A percentile compares a stretch with the other conserved stretches of the same genome.
These are phyloP conservation scores for Baryphthengus martii DNA, from an alignment of 2,113 vertebrate species.

Conservation along the genomic window DNA sequence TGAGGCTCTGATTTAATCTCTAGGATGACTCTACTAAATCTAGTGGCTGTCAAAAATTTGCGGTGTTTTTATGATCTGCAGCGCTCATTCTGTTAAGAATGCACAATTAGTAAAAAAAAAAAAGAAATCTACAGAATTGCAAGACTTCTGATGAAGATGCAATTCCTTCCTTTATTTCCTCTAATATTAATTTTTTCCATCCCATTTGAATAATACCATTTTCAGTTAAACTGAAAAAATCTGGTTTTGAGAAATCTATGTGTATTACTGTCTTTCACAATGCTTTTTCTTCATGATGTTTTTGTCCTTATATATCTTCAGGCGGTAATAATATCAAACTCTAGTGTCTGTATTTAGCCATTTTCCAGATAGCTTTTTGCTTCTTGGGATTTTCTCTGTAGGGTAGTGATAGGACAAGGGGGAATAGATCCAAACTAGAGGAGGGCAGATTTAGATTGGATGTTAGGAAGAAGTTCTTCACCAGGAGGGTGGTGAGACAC, in stretches of 20 bases:
- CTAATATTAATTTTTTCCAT: not conserved
- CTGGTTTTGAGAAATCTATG: not conserved
- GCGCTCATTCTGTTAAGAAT: not conserved
- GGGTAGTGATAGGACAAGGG: no score
- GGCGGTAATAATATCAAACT: not conserved
- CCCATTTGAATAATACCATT: not conserved
- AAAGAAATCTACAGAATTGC: not conserved
- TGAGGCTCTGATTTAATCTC: not conserved
- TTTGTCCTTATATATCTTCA: not conserved
- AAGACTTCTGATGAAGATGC: not conserved
- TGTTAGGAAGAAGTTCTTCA: no score
- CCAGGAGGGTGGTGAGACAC: no score
- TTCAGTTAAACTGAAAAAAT: not conserved
- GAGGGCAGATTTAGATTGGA: no score
- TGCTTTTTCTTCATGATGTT: not conserved
- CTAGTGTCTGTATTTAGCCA: not conserved
- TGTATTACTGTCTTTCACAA: not conserved
- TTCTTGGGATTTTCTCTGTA: not conserved
- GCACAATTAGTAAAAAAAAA: not conserved
- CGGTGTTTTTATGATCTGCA: not conserved
- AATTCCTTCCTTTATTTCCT: not conserved
- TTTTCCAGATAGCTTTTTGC: not conserved
- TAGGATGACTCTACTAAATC: not conserved
- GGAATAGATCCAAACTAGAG: no score
- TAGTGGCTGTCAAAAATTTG: not conserved